Evolutionary conservation across 1,140 invertebrate genomes (phyloP).

Genomic region (Orchesella cincta): DNA sequence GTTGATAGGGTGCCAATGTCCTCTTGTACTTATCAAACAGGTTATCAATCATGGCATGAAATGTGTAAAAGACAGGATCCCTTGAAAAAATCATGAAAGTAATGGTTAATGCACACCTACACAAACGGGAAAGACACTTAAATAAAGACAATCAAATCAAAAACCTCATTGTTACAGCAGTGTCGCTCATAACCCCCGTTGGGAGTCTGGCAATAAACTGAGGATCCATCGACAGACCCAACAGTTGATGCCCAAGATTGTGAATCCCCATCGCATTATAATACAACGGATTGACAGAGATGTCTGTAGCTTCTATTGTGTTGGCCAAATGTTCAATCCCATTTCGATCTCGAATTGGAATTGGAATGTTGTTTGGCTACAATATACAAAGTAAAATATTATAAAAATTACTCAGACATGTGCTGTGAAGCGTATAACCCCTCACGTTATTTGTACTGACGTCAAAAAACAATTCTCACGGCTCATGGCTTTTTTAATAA

Average conservation of each 20-base stretch:
- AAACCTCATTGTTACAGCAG: neutral
- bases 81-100: too few relatives aligned
- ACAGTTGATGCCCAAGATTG: conserved; percentile 13
- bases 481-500: too few relatives aligned
- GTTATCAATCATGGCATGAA: conserved; percentile 14
- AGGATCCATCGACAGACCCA: neutral
- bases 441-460: too few relatives aligned
- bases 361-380: neutral
- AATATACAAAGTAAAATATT: neutral
- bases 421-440: neutral
- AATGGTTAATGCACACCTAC: too few relatives aligned
- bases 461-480: too few relatives aligned
- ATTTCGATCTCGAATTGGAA: neutral
- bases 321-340: neutral
- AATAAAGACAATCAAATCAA: too few relatives aligned
- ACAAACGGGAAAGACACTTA: too few relatives aligned
- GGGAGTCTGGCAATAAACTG: neutral
- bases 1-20: conserved; percentile 11
- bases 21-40: neutral
- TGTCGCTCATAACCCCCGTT: conserved; percentile 16
- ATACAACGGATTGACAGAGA: conserved; percentile 17
- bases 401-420: neutral
- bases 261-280: neutral
- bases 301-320: conserved; percentile 15
- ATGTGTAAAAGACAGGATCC: conserved; percentile 30